These are phyloP conservation scores for Orthosia cruda DNA, from an alignment of 2,888 invertebrate genomes.

Conservation along the genomic window DNA sequence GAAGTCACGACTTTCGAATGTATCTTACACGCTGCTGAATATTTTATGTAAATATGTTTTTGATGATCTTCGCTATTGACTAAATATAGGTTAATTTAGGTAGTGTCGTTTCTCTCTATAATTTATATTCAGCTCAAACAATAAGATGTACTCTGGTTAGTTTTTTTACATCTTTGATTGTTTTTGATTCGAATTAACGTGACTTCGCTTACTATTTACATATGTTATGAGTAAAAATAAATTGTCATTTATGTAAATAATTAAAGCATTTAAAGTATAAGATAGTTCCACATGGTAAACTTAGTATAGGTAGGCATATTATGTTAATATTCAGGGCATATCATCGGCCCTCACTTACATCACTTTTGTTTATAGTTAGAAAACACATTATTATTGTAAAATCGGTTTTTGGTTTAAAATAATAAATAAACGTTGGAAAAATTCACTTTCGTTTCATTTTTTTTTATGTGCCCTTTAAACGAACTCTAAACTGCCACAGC, in stretches of 20 bases:
- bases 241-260: slow-evolving; percentile 74
- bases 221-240: slow-evolving; percentile 57
- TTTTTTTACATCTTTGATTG: slow-evolving; percentile 3
- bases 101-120: slow-evolving; percentile 34
- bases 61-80: slow-evolving; percentile 12
- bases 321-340: slow-evolving; percentile 52
- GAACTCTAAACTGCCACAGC: too few species aligned
- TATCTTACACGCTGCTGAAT: slow-evolving; percentile 4
- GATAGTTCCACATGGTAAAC: slow-evolving; percentile 71
- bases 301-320: slow-evolving; percentile 68
- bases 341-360: slow-evolving; percentile 59
- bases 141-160: slow-evolving; percentile 4
- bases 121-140: slow-evolving; percentile 18
- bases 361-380: slow-evolving; percentile 69
- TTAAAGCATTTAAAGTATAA: slow-evolving; percentile 76
- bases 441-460: slow-evolving; percentile 17
- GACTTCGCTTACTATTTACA: slow-evolving; percentile 46
- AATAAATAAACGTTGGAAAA: slow-evolving; percentile 73
- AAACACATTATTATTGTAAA: slow-evolving; percentile 71
- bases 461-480: not conserved
- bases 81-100: slow-evolving; percentile 11
- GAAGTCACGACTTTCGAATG: slow-evolving; percentile 41
- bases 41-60: slow-evolving; percentile 65
- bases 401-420: slow-evolving; percentile 75
- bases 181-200: slow-evolving; percentile 31